These are phyloP conservation scores for Drosophila longiperda DNA, from an alignment of 2,888 invertebrate genomes.

Conservation along the genomic window DNA sequence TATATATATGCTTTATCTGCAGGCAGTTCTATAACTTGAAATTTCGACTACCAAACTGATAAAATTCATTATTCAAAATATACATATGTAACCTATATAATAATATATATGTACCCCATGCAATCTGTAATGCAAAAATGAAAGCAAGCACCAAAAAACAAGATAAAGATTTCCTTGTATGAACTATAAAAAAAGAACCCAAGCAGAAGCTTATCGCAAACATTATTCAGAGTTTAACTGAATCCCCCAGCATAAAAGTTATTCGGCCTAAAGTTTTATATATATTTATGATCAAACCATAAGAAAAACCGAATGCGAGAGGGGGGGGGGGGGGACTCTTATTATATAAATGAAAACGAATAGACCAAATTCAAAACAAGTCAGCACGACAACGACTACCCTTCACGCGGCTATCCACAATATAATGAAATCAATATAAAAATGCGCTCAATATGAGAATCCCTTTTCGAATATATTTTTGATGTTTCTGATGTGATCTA, in stretches of 20 bases:
- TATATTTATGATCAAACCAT: neutral
- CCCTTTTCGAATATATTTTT: neutral
- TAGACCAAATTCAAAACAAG: neutral
- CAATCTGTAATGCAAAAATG: conserved; percentile 8
- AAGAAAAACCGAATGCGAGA: neutral
- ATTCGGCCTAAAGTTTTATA: neutral
- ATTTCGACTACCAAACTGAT: neutral
- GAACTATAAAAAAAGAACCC: neutral
- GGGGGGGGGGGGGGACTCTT: neutral
- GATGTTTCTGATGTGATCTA: neutral
- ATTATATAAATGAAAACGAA: neutral
- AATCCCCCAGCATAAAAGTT: conserved; percentile 20
- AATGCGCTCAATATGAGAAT: neutral
- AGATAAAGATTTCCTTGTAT: conserved; percentile 33
- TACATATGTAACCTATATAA: conserved; percentile 23
- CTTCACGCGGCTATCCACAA: too few species aligned
- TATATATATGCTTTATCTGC: neutral
- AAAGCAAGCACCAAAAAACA: neutral
- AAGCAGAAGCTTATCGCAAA: conserved; percentile 31
- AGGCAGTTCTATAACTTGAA: conserved; percentile 3
- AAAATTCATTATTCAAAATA: neutral
- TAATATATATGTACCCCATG: neutral
- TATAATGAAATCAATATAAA: too few species aligned
- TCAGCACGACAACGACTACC: neutral
- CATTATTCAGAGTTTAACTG: conserved; percentile 6